phyloP scores from a whole-genome alignment of 1,140 invertebrate genomes.

The Sweltsa coloradensis region DNA sequence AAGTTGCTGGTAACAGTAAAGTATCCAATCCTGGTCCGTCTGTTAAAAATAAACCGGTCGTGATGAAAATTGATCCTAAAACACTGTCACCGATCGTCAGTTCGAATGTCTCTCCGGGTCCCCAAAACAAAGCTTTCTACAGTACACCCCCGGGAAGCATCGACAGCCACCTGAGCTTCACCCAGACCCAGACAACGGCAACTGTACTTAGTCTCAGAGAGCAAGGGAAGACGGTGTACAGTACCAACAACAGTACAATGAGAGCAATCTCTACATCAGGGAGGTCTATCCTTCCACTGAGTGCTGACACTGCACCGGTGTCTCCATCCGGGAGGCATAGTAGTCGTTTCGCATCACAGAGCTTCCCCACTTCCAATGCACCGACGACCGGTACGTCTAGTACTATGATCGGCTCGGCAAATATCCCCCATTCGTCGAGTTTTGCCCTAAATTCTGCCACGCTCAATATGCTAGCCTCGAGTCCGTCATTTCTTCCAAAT shows the following conservation, averaged over 20 bases:
- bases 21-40: not conserved
- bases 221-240: slow-evolving; percentile 17
- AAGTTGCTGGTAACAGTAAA: slow-evolving; percentile 22
- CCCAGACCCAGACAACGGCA: slow-evolving; percentile 26
- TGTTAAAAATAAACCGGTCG: not conserved
- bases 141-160: slow-evolving; percentile 29
- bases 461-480: no score
- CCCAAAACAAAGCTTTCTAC: slow-evolving; percentile 34
- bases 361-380: no score
- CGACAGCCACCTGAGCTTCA: no score
- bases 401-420: no score
- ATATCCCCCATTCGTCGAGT: slow-evolving; percentile 34
- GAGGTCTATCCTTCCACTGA: no score
- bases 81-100: slow-evolving; percentile 39
- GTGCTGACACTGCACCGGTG: no score
- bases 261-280: no score
- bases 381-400: no score
- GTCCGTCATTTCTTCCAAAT: slow-evolving; percentile 31
- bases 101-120: slow-evolving; percentile 26
- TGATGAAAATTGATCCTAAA: slow-evolving; percentile 48
- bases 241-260: not conserved
- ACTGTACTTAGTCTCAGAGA: slow-evolving; percentile 24
- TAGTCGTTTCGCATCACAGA: no score
- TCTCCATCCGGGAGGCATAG: no score
- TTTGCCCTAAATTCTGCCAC: no score